Evolutionary conservation across 1,140 invertebrate species (phyloP), one percentile per base, ranked within the genome.

Genomic region (Heliconius congener): DNA sequence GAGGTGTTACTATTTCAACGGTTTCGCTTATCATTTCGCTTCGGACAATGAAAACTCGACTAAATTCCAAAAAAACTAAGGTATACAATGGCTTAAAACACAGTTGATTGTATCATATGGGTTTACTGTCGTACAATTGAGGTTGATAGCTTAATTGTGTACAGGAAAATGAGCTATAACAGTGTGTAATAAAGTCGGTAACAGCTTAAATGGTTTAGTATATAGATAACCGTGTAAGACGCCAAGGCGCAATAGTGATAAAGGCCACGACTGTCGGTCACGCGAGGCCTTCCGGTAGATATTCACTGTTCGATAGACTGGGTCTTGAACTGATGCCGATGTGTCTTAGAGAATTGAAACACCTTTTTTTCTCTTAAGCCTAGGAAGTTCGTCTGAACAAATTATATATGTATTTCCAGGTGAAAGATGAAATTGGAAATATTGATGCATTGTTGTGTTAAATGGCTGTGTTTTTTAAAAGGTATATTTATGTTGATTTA

Each of bases 221-320:
- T 39, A 42, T 8, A 72, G 81, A 77, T 72, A 72, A 78, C 75
- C 81, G 83, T 82, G 78, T 81, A 84, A 84, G 84, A 85, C 81
- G 83, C 81, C 80, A 81, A 79, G 81, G 82, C 81, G 83, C 81
- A 83, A 84, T 84, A 83, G 84, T 82, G 85, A 88, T 88, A 88
- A 86, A 79, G 82, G 71, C 82, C 82, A 85, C 83, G 84, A 81
- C 81, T 79, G 85, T 74, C 83, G 83, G 84, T 85, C 86, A 87
- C 86, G 86, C 86, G 75, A 85, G 73, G 71, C 80, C 80, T 78
- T 57, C 81, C 79, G 77, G 77, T 76, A 81, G 82, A 82, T 82
- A 82, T 13, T 27, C 30, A 75, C 81, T 75, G 37, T 39, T 72
- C 79, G 81, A 82, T 82, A 79, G 78, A 79, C 81, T 82, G 73